phyloP scores from a whole-genome alignment of 2,797 vertebrate genomes.

The Glossophaga mutica region DNA sequence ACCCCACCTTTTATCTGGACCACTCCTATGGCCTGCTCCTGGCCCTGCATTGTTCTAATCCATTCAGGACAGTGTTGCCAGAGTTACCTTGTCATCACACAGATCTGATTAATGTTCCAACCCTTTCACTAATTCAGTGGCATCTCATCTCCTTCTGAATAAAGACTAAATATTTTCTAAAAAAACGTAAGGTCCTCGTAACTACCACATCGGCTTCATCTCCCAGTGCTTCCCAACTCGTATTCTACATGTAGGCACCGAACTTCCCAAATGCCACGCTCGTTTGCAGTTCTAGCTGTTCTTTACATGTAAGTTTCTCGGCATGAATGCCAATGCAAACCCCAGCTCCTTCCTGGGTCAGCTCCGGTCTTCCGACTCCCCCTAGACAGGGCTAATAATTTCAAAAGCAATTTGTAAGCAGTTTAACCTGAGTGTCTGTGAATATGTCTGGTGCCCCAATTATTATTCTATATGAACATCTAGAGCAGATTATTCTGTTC shows the following conservation, averaged over 20 bases:
- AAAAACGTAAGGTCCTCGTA: neutral
- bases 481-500: neutral
- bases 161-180: slow-evolving; percentile 19
- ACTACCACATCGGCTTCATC: neutral
- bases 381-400: neutral
- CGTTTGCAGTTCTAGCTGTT: neutral
- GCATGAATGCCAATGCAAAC: neutral
- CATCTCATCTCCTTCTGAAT: neutral
- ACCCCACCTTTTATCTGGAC: neutral
- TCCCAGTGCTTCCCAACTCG: neutral
- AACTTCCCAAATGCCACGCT: neutral
- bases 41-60: neutral
- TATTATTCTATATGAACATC: neutral
- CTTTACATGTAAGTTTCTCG: neutral
- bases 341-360: neutral
- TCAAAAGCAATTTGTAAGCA: neutral
- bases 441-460: neutral
- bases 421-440: neutral
- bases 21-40: neutral
- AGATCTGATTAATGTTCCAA: neutral
- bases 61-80: neutral
- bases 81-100: neutral
- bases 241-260: neutral
- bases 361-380: neutral
- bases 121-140: neutral